Evolutionary conservation across 2,888 invertebrate species (phyloP).

Genomic region (Baccha elongata): DNA sequence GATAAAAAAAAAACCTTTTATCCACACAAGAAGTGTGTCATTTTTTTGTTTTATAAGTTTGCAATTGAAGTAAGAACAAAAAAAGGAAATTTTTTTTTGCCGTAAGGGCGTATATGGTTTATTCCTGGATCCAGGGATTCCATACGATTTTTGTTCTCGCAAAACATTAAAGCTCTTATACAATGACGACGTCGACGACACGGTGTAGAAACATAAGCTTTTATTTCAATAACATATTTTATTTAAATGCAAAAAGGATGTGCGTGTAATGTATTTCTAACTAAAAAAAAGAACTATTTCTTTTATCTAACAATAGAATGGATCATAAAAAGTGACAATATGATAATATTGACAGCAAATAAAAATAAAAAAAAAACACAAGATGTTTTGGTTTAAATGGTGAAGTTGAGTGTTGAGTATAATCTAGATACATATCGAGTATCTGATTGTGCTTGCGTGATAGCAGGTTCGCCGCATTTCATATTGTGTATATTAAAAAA

Average conservation of each 20-base stretch:
- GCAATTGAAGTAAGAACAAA: constrained; percentile 36
- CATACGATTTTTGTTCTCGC: constrained; percentile 5
- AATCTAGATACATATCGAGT: constrained; percentile 38
- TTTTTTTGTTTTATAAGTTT: constrained; percentile 36
- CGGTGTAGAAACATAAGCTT: constrained; percentile 50
- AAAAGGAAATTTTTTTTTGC: constrained; percentile 30
- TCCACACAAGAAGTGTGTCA: constrained; percentile 44
- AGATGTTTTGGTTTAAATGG: constrained; percentile 55
- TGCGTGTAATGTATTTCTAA: constrained; percentile 20
- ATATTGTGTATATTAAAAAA: constrained; percentile 57
- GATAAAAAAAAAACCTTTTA: constrained; percentile 10
- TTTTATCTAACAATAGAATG: constrained; percentile 23
- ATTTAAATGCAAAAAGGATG: constrained; percentile 40
- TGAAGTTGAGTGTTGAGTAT: constrained; percentile 53
- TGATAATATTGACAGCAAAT: constrained; percentile 39
- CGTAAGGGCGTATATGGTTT: constrained; percentile 38
- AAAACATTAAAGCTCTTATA: constrained; percentile 30
- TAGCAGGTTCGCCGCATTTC: constrained; percentile 52
- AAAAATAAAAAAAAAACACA: constrained; percentile 48
- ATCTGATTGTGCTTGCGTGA: constrained; percentile 65
- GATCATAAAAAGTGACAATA: constrained; percentile 52
- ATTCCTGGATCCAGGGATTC: constrained; percentile 60
- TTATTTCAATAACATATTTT: constrained; percentile 28
- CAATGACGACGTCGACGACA: not conserved
- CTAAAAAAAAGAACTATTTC: constrained; percentile 24